Base-by-base conservation (phyloP, 2,888 invertebrate genomes). In the Philonicus albiceps region DNA sequence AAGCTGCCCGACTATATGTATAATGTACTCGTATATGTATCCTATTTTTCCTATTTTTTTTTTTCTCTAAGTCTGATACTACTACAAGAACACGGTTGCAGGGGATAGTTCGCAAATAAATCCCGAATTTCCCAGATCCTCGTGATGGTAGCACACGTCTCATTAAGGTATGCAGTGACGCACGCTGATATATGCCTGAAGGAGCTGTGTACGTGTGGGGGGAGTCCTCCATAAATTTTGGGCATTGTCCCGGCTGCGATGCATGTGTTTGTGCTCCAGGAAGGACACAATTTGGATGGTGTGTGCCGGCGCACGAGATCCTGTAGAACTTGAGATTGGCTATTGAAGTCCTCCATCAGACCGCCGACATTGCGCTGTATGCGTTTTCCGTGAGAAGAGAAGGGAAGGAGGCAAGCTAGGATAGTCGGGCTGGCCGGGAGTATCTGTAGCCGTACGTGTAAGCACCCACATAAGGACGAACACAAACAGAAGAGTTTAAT, bases 401-500 rank as follows among this genome's bases (percentile, higher is more conserved):
- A 2, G 53, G 53, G 4, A 53, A 11, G 8, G 34, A 1, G 6
- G 4, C 37, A 3, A 37, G 37, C 5, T 0, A 22, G 34, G 22
- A n/a, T 22, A 76, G 19, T n/a, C 76, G 76, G 27, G n/a, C 6
- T 8, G 19, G 16, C 40, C 34, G 34, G n/a, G 34, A 34, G 49
- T 30, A 30, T 53, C 30, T 53, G 31, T 27, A 53, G 22, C 43
- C 80, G 43, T 53, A 80, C 80, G 16, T 80, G 80, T 53, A 80
- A n/a, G 80, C 53, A 27, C 80, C 31, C 53, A 80, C 30, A 80
- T 80, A 53, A 80, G 53, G 80, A 80, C 80, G 27, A 53, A 80
- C 80, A 80, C 53, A 80, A 53, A 80, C 53, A 80, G 53, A 31
- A 80, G 27, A 80, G 78, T 30, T 80, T 80, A 80, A 80, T 53